Base-by-base conservation (phyloP, 2,113 vertebrate genomes). In the Arvicanthis niloticus region DNA sequence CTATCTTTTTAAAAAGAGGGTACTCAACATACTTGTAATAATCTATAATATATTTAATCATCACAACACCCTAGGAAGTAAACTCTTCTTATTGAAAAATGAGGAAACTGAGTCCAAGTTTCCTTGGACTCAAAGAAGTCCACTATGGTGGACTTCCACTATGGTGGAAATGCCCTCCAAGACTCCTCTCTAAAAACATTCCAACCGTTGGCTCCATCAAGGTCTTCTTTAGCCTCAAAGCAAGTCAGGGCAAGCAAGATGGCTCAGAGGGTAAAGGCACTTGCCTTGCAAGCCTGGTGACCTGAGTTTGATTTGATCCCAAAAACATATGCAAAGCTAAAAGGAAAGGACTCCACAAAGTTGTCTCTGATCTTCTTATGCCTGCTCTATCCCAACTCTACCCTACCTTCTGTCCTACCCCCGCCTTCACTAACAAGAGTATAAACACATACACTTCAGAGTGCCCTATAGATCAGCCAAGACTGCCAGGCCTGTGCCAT, bases 391-490 rank as follows among this genome's bases (percentile, higher is more conserved):
- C 34, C 77, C 17, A 5, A 56, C 72, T 75, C n/a, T 17, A 80
- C 48, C 51, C 48, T 11, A 53, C 31, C 9, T 80, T 51, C 77
- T 37, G 16, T 8, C 45, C 48, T 31, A 78, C 16, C 77, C 31
- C 9, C 37, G 2, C 48, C 48, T 37, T 22, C 29, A 78, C 15
- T 53, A 21, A 40, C 21, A 58, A n/a, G 11, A n/a, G 3, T 81
- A 24, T 58, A 81, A n/a, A 81, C 10, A 11, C 29, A 17, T 45
- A 3, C 9, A 24, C 31, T 70, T 45, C 37, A 42, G 56, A 51
- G 51, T 7, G 80, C 22, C 72, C 17, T 29, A 3, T 2, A 26
- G 9, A 15, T 21, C 51, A 9, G 34, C 29, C 5, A 0, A 67
- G 80, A 7, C 26, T n/a, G 16, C 60, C 12, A 72, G 60, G 17